Percentiles rank a stretch among this genome's conserved stretches.
phyloP scores from a whole-genome alignment of 2,888 invertebrate species.

The Aspidiotus rigidus region DNA sequence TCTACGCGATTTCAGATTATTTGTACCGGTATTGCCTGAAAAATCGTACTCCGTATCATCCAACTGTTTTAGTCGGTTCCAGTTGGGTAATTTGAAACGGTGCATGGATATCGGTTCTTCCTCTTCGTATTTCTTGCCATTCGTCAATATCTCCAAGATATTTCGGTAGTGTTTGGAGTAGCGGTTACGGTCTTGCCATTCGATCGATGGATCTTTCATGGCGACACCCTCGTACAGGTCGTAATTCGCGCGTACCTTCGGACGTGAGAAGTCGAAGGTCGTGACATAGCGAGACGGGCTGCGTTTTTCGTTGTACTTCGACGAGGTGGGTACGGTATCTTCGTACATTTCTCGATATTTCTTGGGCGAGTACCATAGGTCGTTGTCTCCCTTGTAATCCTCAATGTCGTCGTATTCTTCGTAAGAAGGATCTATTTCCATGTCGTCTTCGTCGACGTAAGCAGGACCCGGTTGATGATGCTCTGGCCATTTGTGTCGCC shows the following conservation, averaged over 20 bases:
- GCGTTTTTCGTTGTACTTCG: conserved; percentile 7
- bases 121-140: neutral
- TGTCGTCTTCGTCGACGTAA: conserved; percentile 3
- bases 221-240: neutral
- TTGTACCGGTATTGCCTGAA: neutral
- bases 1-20: neutral
- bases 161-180: conserved; percentile 7
- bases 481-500: conserved; percentile 13
- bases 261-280: neutral
- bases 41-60: conserved; percentile 8
- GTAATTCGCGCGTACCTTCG: neutral
- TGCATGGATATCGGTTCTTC: neutral
- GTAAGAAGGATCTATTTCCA: neutral
- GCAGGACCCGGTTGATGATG: neutral
- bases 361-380: conserved; percentile 1
- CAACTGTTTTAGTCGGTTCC: neutral
- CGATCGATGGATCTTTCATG: neutral
- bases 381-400: neutral
- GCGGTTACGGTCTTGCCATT: neutral
- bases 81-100: neutral
- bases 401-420: conserved; percentile 12
- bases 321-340: neutral
- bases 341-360: conserved; percentile 6
- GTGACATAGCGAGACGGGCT: neutral
- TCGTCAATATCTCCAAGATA: neutral